These are phyloP conservation scores for Climacteris rufus DNA, from an alignment of 2,113 vertebrate species.

Conservation along the genomic window DNA sequence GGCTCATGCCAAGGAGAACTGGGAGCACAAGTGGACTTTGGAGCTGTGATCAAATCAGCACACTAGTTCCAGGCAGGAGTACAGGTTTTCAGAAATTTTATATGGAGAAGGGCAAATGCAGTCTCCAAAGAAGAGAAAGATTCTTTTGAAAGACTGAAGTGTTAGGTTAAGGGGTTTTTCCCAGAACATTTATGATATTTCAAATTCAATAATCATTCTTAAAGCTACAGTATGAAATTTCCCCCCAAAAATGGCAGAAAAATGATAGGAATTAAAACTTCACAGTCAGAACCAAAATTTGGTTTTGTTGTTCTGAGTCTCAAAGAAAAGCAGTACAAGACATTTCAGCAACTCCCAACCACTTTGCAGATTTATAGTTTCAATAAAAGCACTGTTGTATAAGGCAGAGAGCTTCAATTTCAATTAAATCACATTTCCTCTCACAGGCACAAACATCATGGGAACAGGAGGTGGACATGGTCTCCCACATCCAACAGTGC, in stretches of 20 bases:
- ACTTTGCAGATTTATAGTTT: conserved; percentile 9
- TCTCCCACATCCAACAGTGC: neutral
- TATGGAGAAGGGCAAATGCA: neutral
- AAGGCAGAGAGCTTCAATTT: neutral
- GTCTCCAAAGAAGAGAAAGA: neutral
- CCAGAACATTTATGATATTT: neutral
- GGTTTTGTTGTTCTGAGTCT: neutral
- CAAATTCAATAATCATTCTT: neutral
- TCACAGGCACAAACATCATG: neutral
- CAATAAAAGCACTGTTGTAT: neutral
- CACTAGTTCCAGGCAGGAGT: neutral
- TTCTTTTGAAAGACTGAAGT: neutral
- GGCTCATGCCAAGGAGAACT: neutral
- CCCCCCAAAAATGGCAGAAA: neutral
- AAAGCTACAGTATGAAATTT: neutral
- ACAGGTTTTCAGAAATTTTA: neutral
- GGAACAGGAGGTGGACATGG: neutral
- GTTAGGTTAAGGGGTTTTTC: neutral
- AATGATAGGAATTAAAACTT: neutral
- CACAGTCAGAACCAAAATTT: neutral
- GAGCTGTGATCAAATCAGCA: neutral
- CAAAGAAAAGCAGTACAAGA: neutral
- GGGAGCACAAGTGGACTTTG: neutral
- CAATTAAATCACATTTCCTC: neutral
- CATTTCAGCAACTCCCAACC: neutral